Conservation (phyloP, 2,113 vertebrate species). For the Manacus vitellinus region DNA sequence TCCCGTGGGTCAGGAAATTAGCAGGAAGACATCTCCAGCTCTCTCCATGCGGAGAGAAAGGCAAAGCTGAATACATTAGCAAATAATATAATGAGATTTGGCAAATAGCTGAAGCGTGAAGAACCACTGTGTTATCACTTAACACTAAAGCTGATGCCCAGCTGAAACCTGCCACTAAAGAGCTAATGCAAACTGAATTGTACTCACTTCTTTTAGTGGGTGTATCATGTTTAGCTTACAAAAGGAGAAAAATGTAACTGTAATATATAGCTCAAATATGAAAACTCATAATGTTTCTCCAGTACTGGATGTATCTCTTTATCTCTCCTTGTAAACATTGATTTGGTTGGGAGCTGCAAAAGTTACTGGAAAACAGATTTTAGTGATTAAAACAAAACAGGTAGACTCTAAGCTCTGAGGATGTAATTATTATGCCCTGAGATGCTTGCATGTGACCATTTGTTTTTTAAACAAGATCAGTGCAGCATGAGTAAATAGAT, state of each 20-base stretch:
- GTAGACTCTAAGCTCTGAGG: background rate
- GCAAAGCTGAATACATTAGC: constrained; percentile 1
- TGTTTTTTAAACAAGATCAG: background rate
- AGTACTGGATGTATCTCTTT: background rate
- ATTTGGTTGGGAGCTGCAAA: background rate
- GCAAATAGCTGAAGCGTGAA: background rate
- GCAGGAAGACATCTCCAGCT: background rate
- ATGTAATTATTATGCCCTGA: background rate
- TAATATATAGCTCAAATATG: rapidly evolving
- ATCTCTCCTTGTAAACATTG: background rate
- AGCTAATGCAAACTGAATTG: background rate
- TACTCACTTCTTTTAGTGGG: background rate
- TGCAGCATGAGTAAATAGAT: background rate
- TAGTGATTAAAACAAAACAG: background rate
- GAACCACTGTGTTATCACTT: background rate
- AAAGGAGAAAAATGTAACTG: background rate
- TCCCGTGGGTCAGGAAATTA: background rate
- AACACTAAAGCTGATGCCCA: background rate
- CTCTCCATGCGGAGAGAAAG: background rate
- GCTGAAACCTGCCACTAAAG: background rate
- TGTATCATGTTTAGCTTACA: background rate
- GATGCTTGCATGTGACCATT: background rate
- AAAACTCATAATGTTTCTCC: background rate
- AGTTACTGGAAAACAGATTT: background rate
- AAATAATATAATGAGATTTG: constrained; percentile 31